Conservation (phyloP, 2,113 vertebrate genomes). For the Neofelis nebulosa region DNA sequence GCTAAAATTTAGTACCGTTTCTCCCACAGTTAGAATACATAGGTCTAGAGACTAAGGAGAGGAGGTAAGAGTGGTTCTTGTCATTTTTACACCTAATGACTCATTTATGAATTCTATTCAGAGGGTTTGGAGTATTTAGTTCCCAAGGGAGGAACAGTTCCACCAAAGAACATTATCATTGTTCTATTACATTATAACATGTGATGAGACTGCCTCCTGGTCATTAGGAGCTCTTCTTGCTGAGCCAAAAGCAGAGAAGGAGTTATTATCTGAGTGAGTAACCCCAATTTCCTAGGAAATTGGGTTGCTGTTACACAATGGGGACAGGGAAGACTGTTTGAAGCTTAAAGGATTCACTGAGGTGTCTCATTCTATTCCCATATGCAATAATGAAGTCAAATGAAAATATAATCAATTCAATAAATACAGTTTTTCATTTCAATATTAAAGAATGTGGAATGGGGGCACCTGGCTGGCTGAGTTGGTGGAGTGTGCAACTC, state of each 20-base stretch:
- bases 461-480: too few species aligned
- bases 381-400: not conserved
- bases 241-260: not conserved
- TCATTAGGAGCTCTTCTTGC: not conserved
- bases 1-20: not conserved
- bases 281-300: not conserved
- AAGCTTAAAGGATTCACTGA: not conserved
- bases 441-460: not conserved
- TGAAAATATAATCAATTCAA: not conserved
- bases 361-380: not conserved
- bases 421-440: conserved; percentile 22
- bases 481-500: too few species aligned
- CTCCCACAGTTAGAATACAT: conserved; percentile 2
- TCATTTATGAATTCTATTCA: conserved; percentile 14
- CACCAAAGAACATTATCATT: not conserved
- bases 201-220: not conserved
- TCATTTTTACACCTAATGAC: conserved; percentile 20
- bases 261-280: not conserved
- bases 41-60: not conserved
- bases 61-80: not conserved
- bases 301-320: not conserved
- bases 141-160: not conserved
- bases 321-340: not conserved
- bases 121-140: not conserved
- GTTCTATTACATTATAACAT: not conserved